Conservation (phyloP, 37 sponge, comb jelly and placozoan genomes). For the Geodia barretti region DNA sequence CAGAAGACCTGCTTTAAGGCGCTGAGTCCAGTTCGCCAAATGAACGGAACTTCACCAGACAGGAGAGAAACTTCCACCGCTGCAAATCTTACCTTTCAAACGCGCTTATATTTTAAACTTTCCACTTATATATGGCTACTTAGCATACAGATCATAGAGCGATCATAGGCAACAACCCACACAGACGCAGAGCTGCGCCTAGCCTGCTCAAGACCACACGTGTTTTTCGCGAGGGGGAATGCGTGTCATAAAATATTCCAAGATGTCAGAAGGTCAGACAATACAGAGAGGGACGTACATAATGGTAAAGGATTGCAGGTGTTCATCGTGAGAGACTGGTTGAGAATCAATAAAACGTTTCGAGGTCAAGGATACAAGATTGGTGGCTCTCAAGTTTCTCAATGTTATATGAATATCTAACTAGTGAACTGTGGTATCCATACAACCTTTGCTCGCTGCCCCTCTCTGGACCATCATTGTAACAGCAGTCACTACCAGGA, state of each 20-base stretch:
- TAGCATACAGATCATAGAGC: too few species aligned
- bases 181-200: too few species aligned
- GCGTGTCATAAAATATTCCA: not conserved
- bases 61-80: slow-evolving; percentile 39
- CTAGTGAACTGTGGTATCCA: too few species aligned
- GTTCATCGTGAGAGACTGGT: slow-evolving; percentile 85
- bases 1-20: slow-evolving; percentile 90
- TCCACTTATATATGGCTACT: too few species aligned
- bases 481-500: slow-evolving; percentile 90
- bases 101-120: too few species aligned
- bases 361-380: slow-evolving; percentile 90
- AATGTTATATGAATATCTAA: slow-evolving; percentile 29
- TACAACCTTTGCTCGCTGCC: slow-evolving; percentile 3
- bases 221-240: not conserved
- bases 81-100: too few species aligned
- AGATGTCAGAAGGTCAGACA: not conserved
- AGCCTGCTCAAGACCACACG: too few species aligned
- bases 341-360: slow-evolving; percentile 91
- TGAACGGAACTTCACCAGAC: slow-evolving; percentile 76
- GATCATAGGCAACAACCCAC: too few species aligned
- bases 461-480: slow-evolving; percentile 64
- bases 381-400: slow-evolving; percentile 89
- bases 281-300: slow-evolving; percentile 86
- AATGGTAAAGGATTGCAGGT: slow-evolving; percentile 94
- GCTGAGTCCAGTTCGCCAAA: slow-evolving; percentile 91